phyloP scores from a whole-genome alignment of 2,888 invertebrate genomes.

The Hirtodrosophila trivittata region DNA sequence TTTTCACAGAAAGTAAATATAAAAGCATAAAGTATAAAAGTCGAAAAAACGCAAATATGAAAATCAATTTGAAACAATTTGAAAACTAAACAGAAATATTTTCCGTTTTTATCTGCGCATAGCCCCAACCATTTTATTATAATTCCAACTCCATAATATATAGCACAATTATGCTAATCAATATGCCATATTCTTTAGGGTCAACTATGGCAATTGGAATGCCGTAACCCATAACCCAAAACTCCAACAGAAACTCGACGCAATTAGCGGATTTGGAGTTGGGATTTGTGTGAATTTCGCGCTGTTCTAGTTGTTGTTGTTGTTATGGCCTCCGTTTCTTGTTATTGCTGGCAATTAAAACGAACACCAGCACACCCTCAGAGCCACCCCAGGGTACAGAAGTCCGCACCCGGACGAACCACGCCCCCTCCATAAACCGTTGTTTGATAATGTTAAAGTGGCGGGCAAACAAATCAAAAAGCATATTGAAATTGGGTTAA shows the following conservation, averaged over 20 bases:
- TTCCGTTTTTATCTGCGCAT: not conserved
- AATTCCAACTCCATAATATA: conserved; percentile 19
- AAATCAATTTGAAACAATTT: not conserved
- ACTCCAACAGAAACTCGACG: conserved; percentile 59
- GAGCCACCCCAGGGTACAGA: too few species aligned
- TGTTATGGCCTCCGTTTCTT: conserved; percentile 64
- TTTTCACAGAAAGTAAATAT: too few species aligned
- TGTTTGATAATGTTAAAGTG: conserved; percentile 83
- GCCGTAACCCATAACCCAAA: conserved; percentile 21
- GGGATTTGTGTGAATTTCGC: conserved; percentile 38
- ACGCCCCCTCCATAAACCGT: conserved; percentile 63
- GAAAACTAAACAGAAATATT: not conserved
- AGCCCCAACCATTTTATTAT: not conserved
- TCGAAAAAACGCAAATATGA: not conserved
- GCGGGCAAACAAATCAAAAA: conserved; percentile 82
- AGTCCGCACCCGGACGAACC: not conserved
- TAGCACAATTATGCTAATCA: conserved; percentile 62
- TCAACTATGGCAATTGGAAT: conserved; percentile 29
- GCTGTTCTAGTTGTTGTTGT: conserved; percentile 41
- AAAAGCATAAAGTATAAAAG: not conserved
- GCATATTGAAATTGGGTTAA: conserved; percentile 81
- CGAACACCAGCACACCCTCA: conserved; percentile 35
- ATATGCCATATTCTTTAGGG: conserved; percentile 44
- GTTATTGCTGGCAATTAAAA: conserved; percentile 75
- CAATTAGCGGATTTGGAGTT: conserved; percentile 77